These are phyloP conservation scores for Potamarius usumacintae DNA, from an alignment of 2,113 vertebrate genomes.

Conservation along the genomic window DNA sequence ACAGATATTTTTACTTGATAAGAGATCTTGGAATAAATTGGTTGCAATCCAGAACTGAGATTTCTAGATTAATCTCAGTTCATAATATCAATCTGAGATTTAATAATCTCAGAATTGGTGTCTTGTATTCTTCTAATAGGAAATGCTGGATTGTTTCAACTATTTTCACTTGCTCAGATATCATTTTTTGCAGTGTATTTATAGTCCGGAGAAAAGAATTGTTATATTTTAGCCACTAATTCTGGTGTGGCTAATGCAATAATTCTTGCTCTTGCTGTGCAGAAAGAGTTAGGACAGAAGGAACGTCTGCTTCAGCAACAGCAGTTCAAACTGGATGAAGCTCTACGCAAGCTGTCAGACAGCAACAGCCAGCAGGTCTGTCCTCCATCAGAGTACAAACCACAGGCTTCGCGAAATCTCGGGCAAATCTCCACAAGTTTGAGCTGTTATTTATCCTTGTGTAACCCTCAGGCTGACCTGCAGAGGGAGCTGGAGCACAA, in stretches of 20 bases:
- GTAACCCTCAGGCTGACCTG: slow-evolving; percentile 73
- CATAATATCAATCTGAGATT: too few relatives aligned
- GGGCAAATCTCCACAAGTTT: background rate
- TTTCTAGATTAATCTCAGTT: too few relatives aligned
- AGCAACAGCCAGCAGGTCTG: slow-evolving; percentile 84
- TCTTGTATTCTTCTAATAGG: too few relatives aligned
- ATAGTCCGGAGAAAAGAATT: too few relatives aligned
- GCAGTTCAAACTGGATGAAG: slow-evolving; percentile 86
- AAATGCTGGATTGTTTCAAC: too few relatives aligned
- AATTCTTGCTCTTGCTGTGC: slow-evolving; percentile 44
- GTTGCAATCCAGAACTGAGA: too few relatives aligned
- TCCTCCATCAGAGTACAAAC: background rate
- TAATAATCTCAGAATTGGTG: too few relatives aligned
- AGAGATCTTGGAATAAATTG: too few relatives aligned
- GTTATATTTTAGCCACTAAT: background rate
- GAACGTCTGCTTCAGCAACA: slow-evolving; percentile 88
- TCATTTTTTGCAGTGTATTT: too few relatives aligned
- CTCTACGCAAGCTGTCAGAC: slow-evolving; percentile 76
- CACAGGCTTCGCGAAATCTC: background rate
- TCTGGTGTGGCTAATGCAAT: background rate
- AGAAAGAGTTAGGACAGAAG: slow-evolving; percentile 92
- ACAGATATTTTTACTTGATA: too few relatives aligned
- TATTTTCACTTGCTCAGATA: too few relatives aligned
- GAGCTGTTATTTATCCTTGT: slow-evolving; percentile 7
- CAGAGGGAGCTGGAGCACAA: slow-evolving; percentile 85